Evolutionary conservation across 2,113 vertebrate species (phyloP), one percentile per base, ranked within the genome.

Genomic region (Lanius collurio): DNA sequence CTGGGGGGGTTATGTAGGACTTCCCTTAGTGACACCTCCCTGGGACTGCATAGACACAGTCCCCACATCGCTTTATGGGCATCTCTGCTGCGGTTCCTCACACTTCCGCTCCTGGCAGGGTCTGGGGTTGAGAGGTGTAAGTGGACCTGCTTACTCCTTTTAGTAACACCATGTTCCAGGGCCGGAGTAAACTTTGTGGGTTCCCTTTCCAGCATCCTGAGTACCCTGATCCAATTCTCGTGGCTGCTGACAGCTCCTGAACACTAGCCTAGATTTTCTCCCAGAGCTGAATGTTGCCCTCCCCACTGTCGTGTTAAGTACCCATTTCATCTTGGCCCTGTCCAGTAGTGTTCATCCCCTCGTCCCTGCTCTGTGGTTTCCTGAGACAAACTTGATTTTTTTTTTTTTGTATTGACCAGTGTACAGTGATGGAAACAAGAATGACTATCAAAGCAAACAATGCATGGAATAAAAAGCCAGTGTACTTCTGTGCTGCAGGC

Each of bases 401-500:
- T 96, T 97, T 92, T 96, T 96, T 97, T 93, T 97, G 91, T 97
- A 98, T 98, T 98, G 96, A 98, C 96, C 98, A 97, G 97, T 98
- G 98, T 98, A 98, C 98, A 98, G 98, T 98, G 97, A 97, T 93
- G 97, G 98, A 97, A 98, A 98, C 98, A 97, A 98, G 97, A 98
- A 98, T 94, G 97, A 98, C 98, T 98, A 98, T 98, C 98, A 98
- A 98, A 98, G 98, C 98, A 99, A 98, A 98, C 98, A 98, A 98
- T 98, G 98, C 99, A 99, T 99, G 99, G 98, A 99, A 99, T 99
- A 99, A 99, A 98, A 99, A 98, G 98, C 99, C 99, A 98, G 98
- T 98, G 98, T 98, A 98, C 98, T 98, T 98, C 98, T 98, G 93
- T 67, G 93, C 95, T 97, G 92, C 85, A 27, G 82, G 84, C 93